Conservation (phyloP, 2,888 invertebrate species). For the Caenorhabditis virilis region DNA sequence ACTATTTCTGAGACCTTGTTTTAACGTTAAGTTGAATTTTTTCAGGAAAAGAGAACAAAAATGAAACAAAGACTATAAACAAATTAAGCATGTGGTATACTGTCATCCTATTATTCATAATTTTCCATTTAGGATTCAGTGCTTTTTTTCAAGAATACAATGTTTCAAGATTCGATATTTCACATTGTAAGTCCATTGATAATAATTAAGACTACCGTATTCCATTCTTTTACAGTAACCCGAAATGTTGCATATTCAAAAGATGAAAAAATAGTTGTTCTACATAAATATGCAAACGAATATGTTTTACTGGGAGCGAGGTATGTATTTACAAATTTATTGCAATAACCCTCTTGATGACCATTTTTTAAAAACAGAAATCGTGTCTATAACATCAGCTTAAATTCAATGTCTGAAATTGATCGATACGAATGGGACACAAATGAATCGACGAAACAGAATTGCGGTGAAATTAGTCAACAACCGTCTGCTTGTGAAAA, state of each 20-base stretch:
- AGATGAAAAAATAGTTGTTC: slow-evolving; percentile 26
- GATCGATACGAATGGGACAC: slow-evolving; percentile 35
- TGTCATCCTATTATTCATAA: too few relatives aligned
- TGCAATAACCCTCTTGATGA: background rate
- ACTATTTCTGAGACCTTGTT: too few relatives aligned
- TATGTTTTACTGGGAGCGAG: slow-evolving; percentile 23
- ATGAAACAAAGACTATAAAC: background rate
- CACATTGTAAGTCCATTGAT: slow-evolving; percentile 19
- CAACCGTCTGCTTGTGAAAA: slow-evolving; percentile 29
- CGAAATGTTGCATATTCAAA: slow-evolving; percentile 9
- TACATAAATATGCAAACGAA: slow-evolving; percentile 15
- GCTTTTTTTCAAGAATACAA: background rate
- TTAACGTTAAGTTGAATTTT: too few relatives aligned
- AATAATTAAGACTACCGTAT: too few relatives aligned
- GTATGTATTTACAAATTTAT: background rate
- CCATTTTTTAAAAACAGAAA: slow-evolving; percentile 13
- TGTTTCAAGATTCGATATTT: slow-evolving; percentile 17
- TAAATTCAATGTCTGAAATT: slow-evolving; percentile 21
- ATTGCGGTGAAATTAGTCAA: slow-evolving; percentile 30
- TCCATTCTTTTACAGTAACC: slow-evolving; percentile 25
- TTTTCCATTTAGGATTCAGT: background rate
- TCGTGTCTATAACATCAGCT: slow-evolving; percentile 37
- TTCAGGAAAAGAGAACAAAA: background rate
- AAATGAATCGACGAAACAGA: slow-evolving; percentile 22
- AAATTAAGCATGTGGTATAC: background rate